Evolutionary conservation across 2,888 invertebrate genomes (phyloP), one percentile per base, ranked within the genome.

Genomic region (Nipponacmea schrenckii): DNA sequence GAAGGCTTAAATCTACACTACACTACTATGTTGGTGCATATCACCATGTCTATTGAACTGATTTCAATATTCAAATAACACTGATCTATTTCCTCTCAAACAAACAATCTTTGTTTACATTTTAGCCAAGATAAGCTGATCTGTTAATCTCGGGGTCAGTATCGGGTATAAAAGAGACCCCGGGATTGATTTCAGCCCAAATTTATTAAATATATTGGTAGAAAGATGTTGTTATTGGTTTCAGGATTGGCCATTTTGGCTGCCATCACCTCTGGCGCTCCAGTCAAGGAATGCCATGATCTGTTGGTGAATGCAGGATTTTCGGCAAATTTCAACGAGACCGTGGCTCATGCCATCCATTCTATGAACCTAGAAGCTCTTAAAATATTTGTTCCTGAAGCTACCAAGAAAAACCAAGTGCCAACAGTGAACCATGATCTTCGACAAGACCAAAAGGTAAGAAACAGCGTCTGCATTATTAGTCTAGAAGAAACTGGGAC

Each of bases 391-490:
- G 76, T 79, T 67, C 73, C 74, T 0, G 65, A 70, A 46, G 83
- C 83, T 1, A 72, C 79, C 14, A 74, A 70, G 17, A 71, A 76
- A 45, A 84, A 84, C 67, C 76, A 70, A 46, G 76, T 84, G 5
- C 84, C 84, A 17, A 83, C 83, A 0, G 84, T 84, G 2, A 84
- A 84, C 74, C 82, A 81, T 65, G 78, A 83, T 64, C 69, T 83
- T 5, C 72, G 45, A 8, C 70, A 74, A 44, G 48, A 62, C 2
- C 26, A 76, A 12, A 50, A 31, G 24, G 56, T 56, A 56, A n/a
- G 56, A 39, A 2, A 39, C 10, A 10, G 8, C 39, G 39, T 7
- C 8, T 31, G 31, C 5, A 31, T 31, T 31, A 31, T n/a, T n/a
- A n/a, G n/a, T n/a, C n/a, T n/a, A n/a, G n/a, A n/a, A n/a, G n/a